phyloP scores from a whole-genome alignment of 2,113 vertebrate species.

The Hepsetus odoe region DNA sequence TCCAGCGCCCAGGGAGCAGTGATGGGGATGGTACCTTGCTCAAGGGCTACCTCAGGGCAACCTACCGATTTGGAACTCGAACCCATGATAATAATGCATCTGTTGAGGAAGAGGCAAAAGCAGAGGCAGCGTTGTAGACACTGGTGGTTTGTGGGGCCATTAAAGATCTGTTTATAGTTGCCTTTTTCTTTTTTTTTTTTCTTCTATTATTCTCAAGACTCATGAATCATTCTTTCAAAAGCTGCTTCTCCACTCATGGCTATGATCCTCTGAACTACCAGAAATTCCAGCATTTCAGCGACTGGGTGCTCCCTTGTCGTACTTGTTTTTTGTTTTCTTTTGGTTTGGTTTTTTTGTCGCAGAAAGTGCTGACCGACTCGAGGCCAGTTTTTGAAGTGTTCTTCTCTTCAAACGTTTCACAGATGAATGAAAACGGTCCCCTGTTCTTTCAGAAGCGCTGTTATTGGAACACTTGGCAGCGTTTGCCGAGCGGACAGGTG shows the following conservation, averaged over 20 bases:
- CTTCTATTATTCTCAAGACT: no score
- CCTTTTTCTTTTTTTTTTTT: no score
- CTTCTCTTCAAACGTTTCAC: constrained; percentile 15
- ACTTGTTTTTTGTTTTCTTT: not conserved
- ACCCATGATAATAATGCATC: no score
- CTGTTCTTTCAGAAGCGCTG: constrained; percentile 36
- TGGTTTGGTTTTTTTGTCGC: not conserved
- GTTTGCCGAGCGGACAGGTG: constrained; percentile 65
- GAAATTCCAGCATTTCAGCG: constrained; percentile 27
- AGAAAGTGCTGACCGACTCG: constrained; percentile 21
- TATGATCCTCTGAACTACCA: not conserved
- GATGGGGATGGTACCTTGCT: no score
- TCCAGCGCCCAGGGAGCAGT: no score
- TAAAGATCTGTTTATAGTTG: no score
- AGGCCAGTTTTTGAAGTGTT: constrained; percentile 12
- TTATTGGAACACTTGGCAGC: constrained; percentile 35
- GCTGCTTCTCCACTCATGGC: not conserved
- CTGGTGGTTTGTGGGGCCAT: no score
- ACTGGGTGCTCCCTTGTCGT: not conserved
- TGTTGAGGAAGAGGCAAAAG: no score
- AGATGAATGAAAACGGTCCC: constrained; percentile 35
- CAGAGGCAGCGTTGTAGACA: no score
- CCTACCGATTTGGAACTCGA: no score
- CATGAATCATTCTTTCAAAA: no score
- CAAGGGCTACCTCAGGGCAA: no score